Conservation (phyloP, 2,113 vertebrate genomes). For the Eulemur macaco region DNA sequence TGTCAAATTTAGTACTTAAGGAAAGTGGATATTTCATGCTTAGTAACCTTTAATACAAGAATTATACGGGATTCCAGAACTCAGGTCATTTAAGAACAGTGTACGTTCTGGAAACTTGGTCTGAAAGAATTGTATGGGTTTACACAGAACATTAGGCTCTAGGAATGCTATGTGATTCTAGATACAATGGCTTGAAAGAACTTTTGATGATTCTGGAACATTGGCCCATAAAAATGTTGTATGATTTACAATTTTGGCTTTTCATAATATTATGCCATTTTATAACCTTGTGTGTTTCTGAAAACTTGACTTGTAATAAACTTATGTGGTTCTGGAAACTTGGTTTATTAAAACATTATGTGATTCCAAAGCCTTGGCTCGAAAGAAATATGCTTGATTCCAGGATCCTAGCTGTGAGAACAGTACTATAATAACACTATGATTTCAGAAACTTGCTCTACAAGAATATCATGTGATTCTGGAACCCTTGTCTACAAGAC, state of each 20-base stretch:
- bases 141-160: background rate
- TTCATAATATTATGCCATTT: background rate
- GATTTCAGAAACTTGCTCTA: constrained; percentile 22
- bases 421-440: background rate
- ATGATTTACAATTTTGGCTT: background rate
- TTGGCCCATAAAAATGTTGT: background rate
- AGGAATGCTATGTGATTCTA: background rate
- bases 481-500: background rate
- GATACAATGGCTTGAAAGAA: background rate
- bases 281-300: constrained; percentile 25
- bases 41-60: background rate
- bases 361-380: constrained; percentile 2
- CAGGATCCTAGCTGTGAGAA: background rate
- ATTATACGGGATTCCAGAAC: background rate
- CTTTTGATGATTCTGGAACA: background rate
- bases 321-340: constrained; percentile 38
- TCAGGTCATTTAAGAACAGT: background rate
- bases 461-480: background rate
- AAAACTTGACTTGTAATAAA: constrained; percentile 12
- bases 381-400: background rate
- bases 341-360: constrained; percentile 26
- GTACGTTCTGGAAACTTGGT: background rate
- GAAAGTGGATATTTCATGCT: too few relatives aligned
- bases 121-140: background rate
- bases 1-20: too few relatives aligned